Base-by-base conservation (phyloP, 2,888 invertebrate species). In the Drosophila paramelanica region DNA sequence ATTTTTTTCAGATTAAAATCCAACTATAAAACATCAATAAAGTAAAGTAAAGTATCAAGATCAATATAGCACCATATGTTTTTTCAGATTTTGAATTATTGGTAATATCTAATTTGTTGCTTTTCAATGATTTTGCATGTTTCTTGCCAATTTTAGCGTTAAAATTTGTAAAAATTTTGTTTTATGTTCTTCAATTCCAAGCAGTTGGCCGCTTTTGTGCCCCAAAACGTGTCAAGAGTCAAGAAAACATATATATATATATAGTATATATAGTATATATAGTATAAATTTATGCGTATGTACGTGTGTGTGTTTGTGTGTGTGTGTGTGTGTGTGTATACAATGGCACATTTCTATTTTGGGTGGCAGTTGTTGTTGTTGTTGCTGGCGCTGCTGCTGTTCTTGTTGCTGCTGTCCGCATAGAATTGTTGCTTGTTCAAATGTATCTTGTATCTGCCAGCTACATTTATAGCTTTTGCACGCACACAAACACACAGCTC, bases 311-410 rank as follows among this genome's bases (percentile, higher is more conserved):
- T 53, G 45, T 14, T 13, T 58, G 46, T 43, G 25, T 49, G 42
- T 50, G 41, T 62, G 57, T 46, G 31, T 65, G 38, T 70, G 41
- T 49, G 36, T 58, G 38, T 67, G 59, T 73, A 46, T 59, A 77
- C 64, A 79, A 56, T 66, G 72, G 71, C 58, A 74, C 59, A 65
- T 72, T 72, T 81, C 81, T 82, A 82, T 82, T 82, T 81, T 67
- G 66, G 79, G 79, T 23, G 67, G 50, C 73, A 38, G 67, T 61
- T 53, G 45, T 52, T 57, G 55, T 52, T 64, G 55, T 25, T 42
- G 31, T 17, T 33, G 56, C 11, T 46, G 50, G 17, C 27, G 61
- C 13, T 43, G 47, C 23, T 53, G 39, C 4, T 43, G 62, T 25
- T 17, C 17, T 17, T 49, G 42, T 31, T 56, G 31, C 58, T 75